Percentiles rank a stretch among this genome's conserved stretches.
phyloP scores from a whole-genome alignment of 2,888 invertebrate genomes.

The Andricus curvator region DNA sequence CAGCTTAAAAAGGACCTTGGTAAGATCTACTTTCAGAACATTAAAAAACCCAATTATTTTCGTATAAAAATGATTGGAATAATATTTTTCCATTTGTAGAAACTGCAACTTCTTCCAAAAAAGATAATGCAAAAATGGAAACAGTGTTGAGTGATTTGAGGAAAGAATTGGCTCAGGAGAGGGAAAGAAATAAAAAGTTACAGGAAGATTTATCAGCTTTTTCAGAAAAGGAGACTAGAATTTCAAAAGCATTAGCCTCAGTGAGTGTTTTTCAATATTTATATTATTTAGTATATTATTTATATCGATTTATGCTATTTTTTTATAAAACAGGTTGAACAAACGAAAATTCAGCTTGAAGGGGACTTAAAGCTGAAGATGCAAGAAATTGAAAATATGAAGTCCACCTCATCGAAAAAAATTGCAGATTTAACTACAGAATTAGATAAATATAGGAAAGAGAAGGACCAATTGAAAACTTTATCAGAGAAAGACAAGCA shows the following conservation, averaged over 20 bases:
- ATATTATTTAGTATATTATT: slow-evolving; percentile 27
- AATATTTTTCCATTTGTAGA: slow-evolving; percentile 74
- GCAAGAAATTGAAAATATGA: slow-evolving; percentile 80
- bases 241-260: slow-evolving; percentile 70
- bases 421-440: slow-evolving; percentile 79
- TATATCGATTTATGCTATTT: slow-evolving; percentile 39
- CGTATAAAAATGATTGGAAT: background rate
- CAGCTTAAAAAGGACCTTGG: slow-evolving; percentile 82
- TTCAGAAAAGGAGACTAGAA: slow-evolving; percentile 70
- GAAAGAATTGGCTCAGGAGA: slow-evolving; percentile 79
- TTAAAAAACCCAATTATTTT: background rate
- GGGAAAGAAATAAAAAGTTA: slow-evolving; percentile 82
- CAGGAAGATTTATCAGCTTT: slow-evolving; percentile 80
- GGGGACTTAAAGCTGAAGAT: slow-evolving; percentile 82
- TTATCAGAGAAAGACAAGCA: slow-evolving; percentile 87
- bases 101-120: slow-evolving; percentile 79
- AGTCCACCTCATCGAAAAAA: slow-evolving; percentile 76
- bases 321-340: slow-evolving; percentile 80
- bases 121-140: slow-evolving; percentile 80
- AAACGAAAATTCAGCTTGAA: slow-evolving; percentile 80
- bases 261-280: slow-evolving; percentile 60
- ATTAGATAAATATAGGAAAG: slow-evolving; percentile 80
- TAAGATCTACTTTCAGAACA: slow-evolving; percentile 66
- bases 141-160: slow-evolving; percentile 83
- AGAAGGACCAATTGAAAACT: slow-evolving; percentile 83